Percentiles rank a stretch among this genome's conserved stretches.
These are phyloP conservation scores for Sylvilagus bachmani DNA, from an alignment of 2,113 vertebrate genomes.

Conservation along the genomic window DNA sequence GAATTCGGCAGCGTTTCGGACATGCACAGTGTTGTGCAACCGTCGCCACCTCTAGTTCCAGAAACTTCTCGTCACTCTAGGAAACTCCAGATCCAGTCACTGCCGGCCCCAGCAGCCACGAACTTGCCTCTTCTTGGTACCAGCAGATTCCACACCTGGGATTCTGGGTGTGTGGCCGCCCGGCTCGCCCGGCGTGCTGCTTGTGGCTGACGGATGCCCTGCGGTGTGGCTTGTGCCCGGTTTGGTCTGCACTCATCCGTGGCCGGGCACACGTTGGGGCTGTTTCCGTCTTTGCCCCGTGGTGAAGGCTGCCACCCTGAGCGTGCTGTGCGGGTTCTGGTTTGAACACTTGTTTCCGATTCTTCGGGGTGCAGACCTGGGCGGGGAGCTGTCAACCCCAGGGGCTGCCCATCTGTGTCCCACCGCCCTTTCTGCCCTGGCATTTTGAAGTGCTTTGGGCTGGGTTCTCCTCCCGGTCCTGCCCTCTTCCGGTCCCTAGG, in stretches of 20 bases:
- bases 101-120: too few species aligned
- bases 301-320: fast-evolving
- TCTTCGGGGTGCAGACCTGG: neutral
- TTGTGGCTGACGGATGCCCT: neutral
- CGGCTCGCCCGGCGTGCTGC: too few species aligned
- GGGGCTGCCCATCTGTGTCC: too few species aligned
- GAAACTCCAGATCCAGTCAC: neutral
- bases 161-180: too few species aligned
- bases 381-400: neutral
- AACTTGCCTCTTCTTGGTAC: too few species aligned
- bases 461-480: neutral
- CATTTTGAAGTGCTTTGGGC: neutral
- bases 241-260: neutral
- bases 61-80: neutral
- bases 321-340: neutral
- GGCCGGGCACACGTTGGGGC: neutral
- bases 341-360: neutral
- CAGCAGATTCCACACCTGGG: too few species aligned
- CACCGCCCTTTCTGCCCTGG: neutral
- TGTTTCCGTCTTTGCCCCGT: neutral
- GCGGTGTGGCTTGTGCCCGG: fast-evolving
- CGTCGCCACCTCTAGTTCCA: neutral
- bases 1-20: neutral
- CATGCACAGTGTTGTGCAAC: neutral
- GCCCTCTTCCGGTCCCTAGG: neutral